Conservation (phyloP, 2,113 vertebrate genomes). For the Saimiri boliviensis region DNA sequence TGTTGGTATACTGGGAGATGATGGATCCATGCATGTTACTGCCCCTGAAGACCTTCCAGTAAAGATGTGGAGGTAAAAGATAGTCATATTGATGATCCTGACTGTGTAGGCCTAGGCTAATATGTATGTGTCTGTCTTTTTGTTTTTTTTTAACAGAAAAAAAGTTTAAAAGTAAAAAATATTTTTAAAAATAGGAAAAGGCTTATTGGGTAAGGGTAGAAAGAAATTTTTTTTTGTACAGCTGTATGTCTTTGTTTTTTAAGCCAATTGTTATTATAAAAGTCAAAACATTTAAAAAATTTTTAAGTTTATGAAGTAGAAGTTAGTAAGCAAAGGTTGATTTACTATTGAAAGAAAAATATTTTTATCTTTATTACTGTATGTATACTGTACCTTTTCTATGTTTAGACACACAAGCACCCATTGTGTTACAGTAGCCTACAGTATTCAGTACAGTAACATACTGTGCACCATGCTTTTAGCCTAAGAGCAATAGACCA, state of each 20-base stretch:
- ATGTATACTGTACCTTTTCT: neutral
- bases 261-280: neutral
- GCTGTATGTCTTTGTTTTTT: neutral
- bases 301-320: neutral
- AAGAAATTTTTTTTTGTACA: neutral
- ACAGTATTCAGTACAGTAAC: neutral
- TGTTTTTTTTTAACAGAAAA: too few species aligned
- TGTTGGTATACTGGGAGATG: neutral
- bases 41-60: neutral
- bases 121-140: neutral
- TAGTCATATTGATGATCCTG: neutral
- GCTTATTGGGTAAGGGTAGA: neutral
- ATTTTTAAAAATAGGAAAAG: neutral
- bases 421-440: neutral
- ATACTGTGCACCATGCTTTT: neutral
- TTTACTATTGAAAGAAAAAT: neutral
- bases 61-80: neutral
- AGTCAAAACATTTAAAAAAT: fast-evolving
- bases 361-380: neutral
- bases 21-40: neutral
- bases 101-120: neutral
- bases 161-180: neutral
- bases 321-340: neutral
- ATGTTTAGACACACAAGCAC: neutral
- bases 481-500: neutral